Conservation (phyloP, 2,797 vertebrate genomes). For the Bufotes viridis region DNA sequence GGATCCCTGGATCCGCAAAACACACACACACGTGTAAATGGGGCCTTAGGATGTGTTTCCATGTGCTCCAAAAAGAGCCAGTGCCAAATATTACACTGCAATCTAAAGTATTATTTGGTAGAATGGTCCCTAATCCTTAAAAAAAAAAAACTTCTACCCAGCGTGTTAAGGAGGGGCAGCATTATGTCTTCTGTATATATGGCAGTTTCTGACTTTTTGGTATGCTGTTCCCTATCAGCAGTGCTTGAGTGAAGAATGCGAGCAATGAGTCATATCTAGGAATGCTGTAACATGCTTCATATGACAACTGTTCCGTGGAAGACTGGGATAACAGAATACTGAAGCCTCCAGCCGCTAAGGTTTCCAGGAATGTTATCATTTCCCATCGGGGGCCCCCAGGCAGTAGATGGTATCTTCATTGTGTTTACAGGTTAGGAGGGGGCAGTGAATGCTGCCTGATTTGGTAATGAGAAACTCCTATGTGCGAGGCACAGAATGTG, state of each 20-base stretch:
- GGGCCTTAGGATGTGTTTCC: too few relatives aligned
- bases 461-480: not conserved
- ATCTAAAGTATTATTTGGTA: too few relatives aligned
- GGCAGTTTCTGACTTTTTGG: not conserved
- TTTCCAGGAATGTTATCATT: not conserved
- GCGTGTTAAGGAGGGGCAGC: not conserved
- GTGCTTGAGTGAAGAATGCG: not conserved
- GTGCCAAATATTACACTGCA: too few relatives aligned
- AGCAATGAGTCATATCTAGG: constrained; percentile 18
- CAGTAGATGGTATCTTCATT: not conserved
- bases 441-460: not conserved
- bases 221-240: not conserved
- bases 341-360: not conserved
- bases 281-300: not conserved
- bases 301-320: not conserved
- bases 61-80: too few relatives aligned
- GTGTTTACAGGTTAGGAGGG: not conserved
- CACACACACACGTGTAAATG: too few relatives aligned
- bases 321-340: not conserved
- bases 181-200: not conserved
- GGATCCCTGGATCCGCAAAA: too few relatives aligned
- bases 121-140: too few relatives aligned
- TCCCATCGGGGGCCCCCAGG: not conserved
- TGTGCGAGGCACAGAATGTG: not conserved
- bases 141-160: too few relatives aligned